Evolutionary conservation across 2,797 vertebrate species (phyloP).

Genomic region (Hyperoplus immaculatus): DNA sequence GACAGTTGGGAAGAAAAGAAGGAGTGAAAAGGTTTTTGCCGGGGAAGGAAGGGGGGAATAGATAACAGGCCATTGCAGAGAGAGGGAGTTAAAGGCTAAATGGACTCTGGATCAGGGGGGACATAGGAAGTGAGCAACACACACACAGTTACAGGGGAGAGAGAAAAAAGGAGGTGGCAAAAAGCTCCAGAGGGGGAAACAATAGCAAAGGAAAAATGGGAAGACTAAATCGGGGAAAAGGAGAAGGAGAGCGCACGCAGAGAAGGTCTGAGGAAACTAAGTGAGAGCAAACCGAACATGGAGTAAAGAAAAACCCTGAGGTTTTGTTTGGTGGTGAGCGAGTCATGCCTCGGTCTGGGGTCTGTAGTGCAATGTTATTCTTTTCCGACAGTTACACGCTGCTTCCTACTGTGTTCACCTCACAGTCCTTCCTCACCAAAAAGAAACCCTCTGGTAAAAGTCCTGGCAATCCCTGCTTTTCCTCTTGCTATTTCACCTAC

Average conservation of each 20-base stretch:
- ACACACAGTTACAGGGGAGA: slow-evolving; percentile 15
- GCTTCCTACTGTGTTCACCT: slow-evolving; percentile 26
- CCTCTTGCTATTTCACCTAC: slow-evolving; percentile 9
- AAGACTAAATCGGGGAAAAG: slow-evolving; percentile 7
- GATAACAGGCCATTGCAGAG: slow-evolving; percentile 35
- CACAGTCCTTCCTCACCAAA: slow-evolving; percentile 17
- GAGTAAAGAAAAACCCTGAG: slow-evolving; percentile 62
- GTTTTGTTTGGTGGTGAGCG: slow-evolving; percentile 61
- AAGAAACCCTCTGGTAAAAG: slow-evolving; percentile 10
- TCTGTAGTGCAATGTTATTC: slow-evolving; percentile 69
- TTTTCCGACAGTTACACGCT: slow-evolving; percentile 64
- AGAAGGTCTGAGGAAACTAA: slow-evolving; percentile 22
- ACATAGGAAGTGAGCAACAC: slow-evolving; percentile 22
- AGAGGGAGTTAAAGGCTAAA: slow-evolving; percentile 38
- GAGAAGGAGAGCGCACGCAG: slow-evolving; percentile 18
- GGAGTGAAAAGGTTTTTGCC: too few species aligned
- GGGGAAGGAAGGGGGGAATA: neutral
- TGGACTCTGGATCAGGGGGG: slow-evolving; percentile 16
- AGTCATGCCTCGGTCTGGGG: slow-evolving; percentile 75
- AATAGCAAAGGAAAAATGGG: neutral
- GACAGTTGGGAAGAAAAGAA: slow-evolving; percentile 31
- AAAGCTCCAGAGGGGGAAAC: slow-evolving; percentile 1
- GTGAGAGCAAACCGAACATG: slow-evolving; percentile 48
- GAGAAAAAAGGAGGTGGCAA: slow-evolving; percentile 11
- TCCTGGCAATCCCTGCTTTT: slow-evolving; percentile 27